Percentiles rank a stretch among this genome's conserved stretches.
Evolutionary conservation across 2,113 vertebrate species (phyloP).

Genomic region (Hiodon alosoides): DNA sequence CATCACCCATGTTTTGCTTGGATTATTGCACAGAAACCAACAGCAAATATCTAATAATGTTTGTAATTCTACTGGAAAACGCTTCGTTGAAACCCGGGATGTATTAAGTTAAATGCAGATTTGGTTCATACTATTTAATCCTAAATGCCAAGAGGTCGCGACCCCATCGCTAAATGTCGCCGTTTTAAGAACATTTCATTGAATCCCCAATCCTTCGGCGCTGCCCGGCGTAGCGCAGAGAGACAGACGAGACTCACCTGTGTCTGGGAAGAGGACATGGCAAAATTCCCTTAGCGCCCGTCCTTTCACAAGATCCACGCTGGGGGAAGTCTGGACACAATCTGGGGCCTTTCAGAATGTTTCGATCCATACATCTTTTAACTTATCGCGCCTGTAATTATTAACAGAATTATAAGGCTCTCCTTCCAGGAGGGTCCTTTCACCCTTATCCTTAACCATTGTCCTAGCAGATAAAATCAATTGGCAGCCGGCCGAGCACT

Average conservation of each 20-base stretch:
- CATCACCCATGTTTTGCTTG: too few species aligned
- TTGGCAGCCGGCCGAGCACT: constrained; percentile 28
- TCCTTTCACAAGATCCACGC: constrained; percentile 12
- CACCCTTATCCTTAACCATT: constrained; percentile 62
- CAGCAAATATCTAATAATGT: too few species aligned
- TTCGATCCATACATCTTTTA: constrained; percentile 44
- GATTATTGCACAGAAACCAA: too few species aligned
- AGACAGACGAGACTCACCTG: constrained; percentile 1
- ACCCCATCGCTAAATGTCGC: too few species aligned
- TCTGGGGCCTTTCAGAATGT: constrained; percentile 26
- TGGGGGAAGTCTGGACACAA: constrained; percentile 26
- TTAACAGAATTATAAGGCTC: constrained; percentile 59
- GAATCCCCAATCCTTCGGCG: not conserved
- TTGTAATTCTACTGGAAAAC: too few species aligned
- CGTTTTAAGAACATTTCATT: not conserved
- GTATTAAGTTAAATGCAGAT: too few species aligned
- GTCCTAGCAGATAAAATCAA: constrained; percentile 57
- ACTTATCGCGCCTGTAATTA: constrained; percentile 60
- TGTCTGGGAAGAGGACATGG: not conserved
- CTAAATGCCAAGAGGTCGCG: too few species aligned
- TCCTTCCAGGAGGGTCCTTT: constrained; percentile 28
- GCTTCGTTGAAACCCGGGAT: too few species aligned
- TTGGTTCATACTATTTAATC: too few species aligned
- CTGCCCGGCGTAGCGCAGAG: not conserved
- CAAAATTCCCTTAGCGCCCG: not conserved